A percentile compares a stretch with the other conserved stretches of the same genome.
These are phyloP conservation scores for Atethmia centrago DNA, from an alignment of 2,888 invertebrate species.

Conservation along the genomic window DNA sequence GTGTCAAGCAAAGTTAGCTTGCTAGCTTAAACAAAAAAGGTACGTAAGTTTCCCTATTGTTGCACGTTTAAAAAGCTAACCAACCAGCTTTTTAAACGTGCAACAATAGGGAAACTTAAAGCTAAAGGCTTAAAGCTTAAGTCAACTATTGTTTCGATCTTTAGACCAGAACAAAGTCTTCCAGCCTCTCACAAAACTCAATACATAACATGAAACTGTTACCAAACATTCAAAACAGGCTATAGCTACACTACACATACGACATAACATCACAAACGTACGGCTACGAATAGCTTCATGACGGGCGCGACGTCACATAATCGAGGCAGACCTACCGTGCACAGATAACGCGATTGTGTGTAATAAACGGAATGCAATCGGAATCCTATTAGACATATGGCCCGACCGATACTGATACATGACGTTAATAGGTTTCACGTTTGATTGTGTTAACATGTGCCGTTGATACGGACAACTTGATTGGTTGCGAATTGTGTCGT, in stretches of 20 bases:
- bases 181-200: not conserved
- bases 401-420: conserved; percentile 77
- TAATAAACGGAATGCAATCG: conserved; percentile 86
- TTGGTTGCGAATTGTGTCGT: conserved; percentile 64
- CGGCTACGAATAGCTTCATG: conserved; percentile 71
- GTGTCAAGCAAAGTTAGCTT: too few relatives aligned
- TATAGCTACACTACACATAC: not conserved
- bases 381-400: conserved; percentile 87
- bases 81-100: not conserved
- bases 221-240: conserved; percentile 21
- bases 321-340: conserved; percentile 62
- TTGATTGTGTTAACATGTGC: conserved; percentile 77
- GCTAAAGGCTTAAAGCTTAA: not conserved
- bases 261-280: conserved; percentile 41
- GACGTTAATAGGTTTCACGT: conserved; percentile 83
- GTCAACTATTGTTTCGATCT: not conserved
- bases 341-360: conserved; percentile 84
- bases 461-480: conserved; percentile 65
- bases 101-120: not conserved
- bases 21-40: too few relatives aligned
- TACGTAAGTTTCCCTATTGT: too few relatives aligned
- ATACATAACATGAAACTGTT: conserved; percentile 4
- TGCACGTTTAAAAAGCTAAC: too few relatives aligned
- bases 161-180: not conserved
- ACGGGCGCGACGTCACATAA: conserved; percentile 67